Conservation (phyloP, 2,113 vertebrate genomes). For the Hippolais icterina region DNA sequence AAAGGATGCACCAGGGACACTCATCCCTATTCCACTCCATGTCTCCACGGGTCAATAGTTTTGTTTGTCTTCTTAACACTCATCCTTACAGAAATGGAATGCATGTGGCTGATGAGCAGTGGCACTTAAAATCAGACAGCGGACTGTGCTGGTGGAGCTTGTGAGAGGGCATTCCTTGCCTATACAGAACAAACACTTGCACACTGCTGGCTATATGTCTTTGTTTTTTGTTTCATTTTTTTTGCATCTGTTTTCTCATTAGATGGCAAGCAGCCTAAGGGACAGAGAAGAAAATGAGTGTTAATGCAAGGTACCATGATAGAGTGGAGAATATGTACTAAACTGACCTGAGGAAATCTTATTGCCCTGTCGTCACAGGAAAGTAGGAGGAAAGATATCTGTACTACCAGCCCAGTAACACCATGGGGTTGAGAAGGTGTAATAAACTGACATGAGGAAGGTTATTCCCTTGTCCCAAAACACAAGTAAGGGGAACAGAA, state of each 20-base stretch:
- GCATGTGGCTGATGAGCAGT: not conserved
- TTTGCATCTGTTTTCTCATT: not conserved
- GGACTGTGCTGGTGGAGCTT: not conserved
- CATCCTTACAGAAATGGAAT: not conserved
- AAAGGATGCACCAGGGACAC: not conserved
- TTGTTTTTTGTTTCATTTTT: not conserved
- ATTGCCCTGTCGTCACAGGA: too few relatives aligned
- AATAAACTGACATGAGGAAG: too few relatives aligned
- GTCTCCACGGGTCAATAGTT: not conserved
- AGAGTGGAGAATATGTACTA: not conserved
- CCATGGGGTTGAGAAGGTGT: too few relatives aligned
- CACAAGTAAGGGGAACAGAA: too few relatives aligned
- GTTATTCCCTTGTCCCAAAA: too few relatives aligned
- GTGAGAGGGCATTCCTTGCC: not conserved
- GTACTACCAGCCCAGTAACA: too few relatives aligned
- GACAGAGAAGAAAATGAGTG: not conserved
- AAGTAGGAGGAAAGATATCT: too few relatives aligned
- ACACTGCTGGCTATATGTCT: not conserved
- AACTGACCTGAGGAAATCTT: too few relatives aligned
- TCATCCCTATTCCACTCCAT: too few relatives aligned
- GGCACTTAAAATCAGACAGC: not conserved
- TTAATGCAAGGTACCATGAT: not conserved
- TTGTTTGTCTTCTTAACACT: not conserved
- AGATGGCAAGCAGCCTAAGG: accelerated
- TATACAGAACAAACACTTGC: not conserved